A percentile compares a stretch with the other conserved stretches of the same genome.
Conservation (phyloP, 2,797 vertebrate species). For the Galagoides demidoff region DNA sequence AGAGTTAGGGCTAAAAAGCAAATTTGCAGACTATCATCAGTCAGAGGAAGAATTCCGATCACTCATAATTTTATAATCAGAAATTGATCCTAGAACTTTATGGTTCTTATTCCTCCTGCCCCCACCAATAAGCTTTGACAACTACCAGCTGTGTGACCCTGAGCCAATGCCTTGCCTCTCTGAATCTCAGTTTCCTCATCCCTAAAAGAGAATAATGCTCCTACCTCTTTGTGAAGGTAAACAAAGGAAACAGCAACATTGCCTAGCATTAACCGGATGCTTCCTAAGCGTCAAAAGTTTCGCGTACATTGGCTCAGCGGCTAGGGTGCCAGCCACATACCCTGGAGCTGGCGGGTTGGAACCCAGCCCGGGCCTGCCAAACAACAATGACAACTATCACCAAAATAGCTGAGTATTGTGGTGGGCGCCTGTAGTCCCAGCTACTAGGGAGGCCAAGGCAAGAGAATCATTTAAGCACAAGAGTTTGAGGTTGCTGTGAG, state of each 20-base stretch:
- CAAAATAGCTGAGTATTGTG: no score
- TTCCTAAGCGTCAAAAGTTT: neutral
- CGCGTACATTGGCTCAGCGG: neutral
- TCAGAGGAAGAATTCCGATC: neutral
- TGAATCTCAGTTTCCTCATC: neutral
- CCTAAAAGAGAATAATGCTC: neutral
- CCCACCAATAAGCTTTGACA: neutral
- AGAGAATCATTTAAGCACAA: no score
- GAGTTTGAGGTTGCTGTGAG: no score
- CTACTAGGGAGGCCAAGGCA: no score
- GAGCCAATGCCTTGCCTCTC: neutral
- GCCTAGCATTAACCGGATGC: neutral
- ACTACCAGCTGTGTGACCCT: neutral
- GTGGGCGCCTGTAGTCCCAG: no score
- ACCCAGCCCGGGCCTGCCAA: no score
- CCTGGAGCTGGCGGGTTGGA: no score
- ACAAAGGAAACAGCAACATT: neutral
- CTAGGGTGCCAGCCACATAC: no score
- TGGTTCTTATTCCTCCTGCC: neutral
- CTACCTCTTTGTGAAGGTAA: neutral
- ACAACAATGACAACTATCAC: no score
- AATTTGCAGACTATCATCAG: neutral
- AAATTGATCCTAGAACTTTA: constrained; percentile 10
- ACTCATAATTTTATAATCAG: constrained; percentile 29
- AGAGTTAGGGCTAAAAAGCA: neutral